These are phyloP conservation scores for Euglossa dilemma DNA, from an alignment of 1,140 invertebrate species.

Conservation along the genomic window DNA sequence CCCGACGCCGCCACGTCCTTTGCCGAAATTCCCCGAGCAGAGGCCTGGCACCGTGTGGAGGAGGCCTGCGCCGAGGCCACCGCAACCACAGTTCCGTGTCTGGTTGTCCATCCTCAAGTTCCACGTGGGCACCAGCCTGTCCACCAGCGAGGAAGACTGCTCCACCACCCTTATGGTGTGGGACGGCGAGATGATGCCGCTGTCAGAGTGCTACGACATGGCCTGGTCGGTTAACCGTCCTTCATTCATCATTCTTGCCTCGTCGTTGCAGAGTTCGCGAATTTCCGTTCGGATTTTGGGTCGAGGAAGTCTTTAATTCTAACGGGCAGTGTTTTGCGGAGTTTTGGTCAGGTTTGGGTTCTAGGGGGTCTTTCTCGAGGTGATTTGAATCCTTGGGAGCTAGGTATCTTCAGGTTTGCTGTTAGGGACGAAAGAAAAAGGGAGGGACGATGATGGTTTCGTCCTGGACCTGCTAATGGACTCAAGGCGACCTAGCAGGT, in stretches of 20 bases:
- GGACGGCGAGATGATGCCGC: conserved; percentile 90
- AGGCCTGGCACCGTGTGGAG: conserved; percentile 84
- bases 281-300: no score
- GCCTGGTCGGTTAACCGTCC: conserved; percentile 85
- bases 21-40: conserved; percentile 84
- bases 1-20: conserved; percentile 83
- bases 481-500: no score
- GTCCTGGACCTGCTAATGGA: no score
- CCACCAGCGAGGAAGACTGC: conserved; percentile 86
- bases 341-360: no score
- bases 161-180: conserved; percentile 91
- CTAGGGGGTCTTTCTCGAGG: no score
- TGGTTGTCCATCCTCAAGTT: conserved; percentile 95
- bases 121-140: conserved; percentile 86
- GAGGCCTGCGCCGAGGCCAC: conserved; percentile 83
- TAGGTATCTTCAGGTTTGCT: no score
- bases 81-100: conserved; percentile 87
- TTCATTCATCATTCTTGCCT: background rate
- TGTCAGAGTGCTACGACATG: conserved; percentile 90
- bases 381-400: no score
- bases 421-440: no score
- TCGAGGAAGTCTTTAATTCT: no score
- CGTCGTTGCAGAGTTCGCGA: background rate
- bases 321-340: no score
- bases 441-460: no score